A percentile compares a stretch with the other conserved stretches of the same genome.
phyloP scores from a whole-genome alignment of 2,888 invertebrate genomes.

The Drosophila seclusa region DNA sequence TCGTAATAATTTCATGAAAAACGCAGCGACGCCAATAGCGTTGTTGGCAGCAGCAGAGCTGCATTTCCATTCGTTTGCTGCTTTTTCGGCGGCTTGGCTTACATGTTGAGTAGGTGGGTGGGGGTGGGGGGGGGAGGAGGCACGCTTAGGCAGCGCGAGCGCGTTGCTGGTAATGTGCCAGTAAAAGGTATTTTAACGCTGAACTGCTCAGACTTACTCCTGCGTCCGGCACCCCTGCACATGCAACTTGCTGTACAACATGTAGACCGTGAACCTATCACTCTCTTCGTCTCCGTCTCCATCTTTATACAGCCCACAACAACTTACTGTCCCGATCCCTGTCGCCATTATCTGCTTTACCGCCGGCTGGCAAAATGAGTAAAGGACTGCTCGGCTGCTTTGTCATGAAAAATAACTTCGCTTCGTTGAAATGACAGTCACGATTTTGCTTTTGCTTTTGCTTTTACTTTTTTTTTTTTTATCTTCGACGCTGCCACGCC shows the following conservation, averaged over 20 bases:
- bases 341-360: constrained; percentile 62
- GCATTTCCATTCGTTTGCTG: constrained; percentile 47
- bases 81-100: constrained; percentile 26
- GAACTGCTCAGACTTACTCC: constrained; percentile 47
- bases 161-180: constrained; percentile 72
- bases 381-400: constrained; percentile 62
- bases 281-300: constrained; percentile 7
- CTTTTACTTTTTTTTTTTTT: neutral
- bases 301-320: neutral
- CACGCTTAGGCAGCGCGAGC: constrained; percentile 38
- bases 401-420: constrained; percentile 79
- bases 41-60: constrained; percentile 39
- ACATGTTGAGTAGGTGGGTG: constrained; percentile 1
- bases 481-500: constrained; percentile 40
- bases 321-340: constrained; percentile 35
- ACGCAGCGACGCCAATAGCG: constrained; percentile 66
- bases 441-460: constrained; percentile 71
- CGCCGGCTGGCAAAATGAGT: constrained; percentile 60
- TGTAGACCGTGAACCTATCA: constrained; percentile 41
- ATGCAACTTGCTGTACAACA: constrained; percentile 18
- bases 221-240: neutral
- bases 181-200: constrained; percentile 80
- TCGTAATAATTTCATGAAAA: constrained; percentile 81
- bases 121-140: neutral
- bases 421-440: constrained; percentile 79